Base-by-base conservation (phyloP, 2,888 invertebrate species). In the Aphelenchoides bicaudatus region DNA sequence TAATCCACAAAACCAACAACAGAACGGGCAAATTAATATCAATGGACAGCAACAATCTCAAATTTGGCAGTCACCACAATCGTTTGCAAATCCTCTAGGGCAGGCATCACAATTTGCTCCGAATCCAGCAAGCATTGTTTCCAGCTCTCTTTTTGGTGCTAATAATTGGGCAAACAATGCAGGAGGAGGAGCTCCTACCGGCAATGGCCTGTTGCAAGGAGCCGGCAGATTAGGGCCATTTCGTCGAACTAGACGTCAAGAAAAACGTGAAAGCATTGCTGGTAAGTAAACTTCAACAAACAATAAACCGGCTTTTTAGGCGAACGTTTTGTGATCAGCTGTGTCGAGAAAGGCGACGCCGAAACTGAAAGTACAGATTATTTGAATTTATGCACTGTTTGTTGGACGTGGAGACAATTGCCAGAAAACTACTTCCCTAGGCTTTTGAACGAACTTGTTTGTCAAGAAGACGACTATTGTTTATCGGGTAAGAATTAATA, bases 331-430 rank as follows among this genome's bases (percentile, higher is more conserved):
- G 68, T 68, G 0, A 73, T 76, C 25, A 71, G 66, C 31, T 76
- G 76, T 58, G 65, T 71, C 37, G 63, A 72, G 37, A 55, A 71
- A 5, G 76, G 76, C 10, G 73, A 74, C 16, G 58, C 68, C n/a
- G 74, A 75, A 48, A 64, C 57, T 48, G 73, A 68, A 23, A 58
- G 58, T 2, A 50, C 67, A 13, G 66, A 71, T 50, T 61, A 59
- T 39, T 56, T 70, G n/a, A 70, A 65, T 25, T 51, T 70, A 16
- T 70, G 70, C 53, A 70, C 69, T 10, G 63, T 66, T 2, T 77
- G 77, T 49, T 77, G 77, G 77, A 70, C 70, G 8, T 73, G 74
- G 74, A 59, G 75, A 28, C 61, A 73, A 23, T 59, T 75, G 2
- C 74, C 75, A 1, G 70, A 66, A 19, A 72, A 72, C 54, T 74